These are phyloP conservation scores for Anolis apletophallus DNA, from an alignment of 2,797 vertebrate genomes.

Conservation along the genomic window DNA sequence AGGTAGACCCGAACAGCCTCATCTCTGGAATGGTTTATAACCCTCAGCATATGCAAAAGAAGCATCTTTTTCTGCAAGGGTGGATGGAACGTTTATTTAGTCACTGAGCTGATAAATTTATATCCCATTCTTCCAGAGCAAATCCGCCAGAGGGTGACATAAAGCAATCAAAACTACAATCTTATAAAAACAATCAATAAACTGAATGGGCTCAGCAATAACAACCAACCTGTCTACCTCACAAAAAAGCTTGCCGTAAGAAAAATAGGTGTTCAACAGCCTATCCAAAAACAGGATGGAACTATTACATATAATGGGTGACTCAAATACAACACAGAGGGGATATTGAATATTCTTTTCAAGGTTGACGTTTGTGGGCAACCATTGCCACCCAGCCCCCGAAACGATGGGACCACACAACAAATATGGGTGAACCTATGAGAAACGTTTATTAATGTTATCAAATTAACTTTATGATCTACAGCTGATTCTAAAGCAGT, in stretches of 20 bases:
- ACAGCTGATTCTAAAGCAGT: no score
- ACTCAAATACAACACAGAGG: no score
- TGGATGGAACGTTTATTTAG: neutral
- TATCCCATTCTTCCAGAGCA: neutral
- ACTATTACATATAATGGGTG: no score
- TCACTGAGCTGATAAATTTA: neutral
- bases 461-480: no score
- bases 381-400: no score
- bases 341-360: no score
- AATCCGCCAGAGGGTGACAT: neutral
- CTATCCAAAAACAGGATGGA: no score
- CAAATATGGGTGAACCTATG: no score
- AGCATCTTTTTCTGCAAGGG: neutral
- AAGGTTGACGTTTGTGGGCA: no score
- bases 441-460: no score
- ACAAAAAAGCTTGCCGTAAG: neutral
- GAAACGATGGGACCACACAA: no score
- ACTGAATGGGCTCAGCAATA: neutral
- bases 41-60: neutral
- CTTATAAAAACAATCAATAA: neutral
- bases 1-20: neutral
- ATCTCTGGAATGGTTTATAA: neutral
- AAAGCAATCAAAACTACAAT: neutral
- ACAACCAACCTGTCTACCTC: neutral
- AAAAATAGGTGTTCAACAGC: neutral